These are phyloP conservation scores for Psylliodes chrysocephalus DNA, from an alignment of 2,888 invertebrate species.

Conservation along the genomic window DNA sequence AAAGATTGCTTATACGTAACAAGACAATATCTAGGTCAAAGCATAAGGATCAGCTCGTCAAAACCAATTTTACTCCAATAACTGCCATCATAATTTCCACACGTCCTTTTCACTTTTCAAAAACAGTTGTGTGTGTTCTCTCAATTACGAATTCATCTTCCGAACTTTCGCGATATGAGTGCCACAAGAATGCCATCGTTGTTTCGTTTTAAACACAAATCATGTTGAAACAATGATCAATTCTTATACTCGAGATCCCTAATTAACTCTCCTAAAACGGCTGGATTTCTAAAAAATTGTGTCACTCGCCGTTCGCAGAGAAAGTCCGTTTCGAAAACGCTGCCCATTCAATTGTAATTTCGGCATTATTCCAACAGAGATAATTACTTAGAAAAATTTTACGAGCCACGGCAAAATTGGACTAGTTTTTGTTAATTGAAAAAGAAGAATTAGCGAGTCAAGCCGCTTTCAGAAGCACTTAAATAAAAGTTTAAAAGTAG, in stretches of 20 bases:
- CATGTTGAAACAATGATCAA: slow-evolving; percentile 32
- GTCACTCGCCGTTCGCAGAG: slow-evolving; percentile 7
- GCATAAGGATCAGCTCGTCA: not conserved
- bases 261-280: slow-evolving; percentile 29
- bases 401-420: not conserved
- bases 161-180: slow-evolving; percentile 28
- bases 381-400: slow-evolving; percentile 25
- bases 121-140: slow-evolving; percentile 21
- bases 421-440: slow-evolving; percentile 9
- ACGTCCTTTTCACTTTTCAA: slow-evolving; percentile 16
- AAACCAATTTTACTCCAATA: not conserved
- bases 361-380: not conserved
- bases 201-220: slow-evolving; percentile 17
- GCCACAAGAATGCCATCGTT: slow-evolving; percentile 10
- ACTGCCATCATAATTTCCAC: slow-evolving; percentile 1
- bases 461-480: not conserved
- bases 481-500: not conserved
- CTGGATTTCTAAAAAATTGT: slow-evolving; percentile 20
- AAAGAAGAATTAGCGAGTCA: not conserved
- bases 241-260: slow-evolving; percentile 18
- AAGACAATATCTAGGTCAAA: not conserved
- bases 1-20: too few relatives aligned
- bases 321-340: slow-evolving; percentile 13
- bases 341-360: slow-evolving; percentile 28
- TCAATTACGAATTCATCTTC: slow-evolving; percentile 15